Percentiles rank a stretch among this genome's conserved stretches.
These are phyloP conservation scores for Falcunculus frontatus DNA, from an alignment of 2,113 vertebrate species.

Conservation along the genomic window DNA sequence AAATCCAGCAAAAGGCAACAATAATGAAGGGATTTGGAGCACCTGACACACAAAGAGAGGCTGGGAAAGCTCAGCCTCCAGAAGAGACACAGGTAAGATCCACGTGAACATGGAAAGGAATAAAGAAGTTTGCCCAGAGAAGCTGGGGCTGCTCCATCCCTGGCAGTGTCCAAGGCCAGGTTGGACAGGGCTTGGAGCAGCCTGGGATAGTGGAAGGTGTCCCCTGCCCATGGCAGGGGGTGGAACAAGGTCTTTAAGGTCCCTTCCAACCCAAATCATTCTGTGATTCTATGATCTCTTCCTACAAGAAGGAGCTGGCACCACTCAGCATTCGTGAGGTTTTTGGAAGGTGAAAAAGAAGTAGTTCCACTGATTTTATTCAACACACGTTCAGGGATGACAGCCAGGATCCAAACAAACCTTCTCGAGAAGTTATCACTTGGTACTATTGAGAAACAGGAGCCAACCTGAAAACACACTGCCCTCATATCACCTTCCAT, in stretches of 20 bases:
- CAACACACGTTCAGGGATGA: not conserved
- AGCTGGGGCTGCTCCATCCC: not conserved
- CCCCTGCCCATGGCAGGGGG: not conserved
- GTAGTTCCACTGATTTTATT: not conserved
- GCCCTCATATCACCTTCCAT: not conserved
- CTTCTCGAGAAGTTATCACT: not conserved
- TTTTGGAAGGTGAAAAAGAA: not conserved
- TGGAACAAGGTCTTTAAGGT: not conserved
- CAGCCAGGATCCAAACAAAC: not conserved
- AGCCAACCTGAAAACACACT: not conserved
- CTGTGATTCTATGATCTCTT: accelerated
- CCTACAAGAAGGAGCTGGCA: not conserved
- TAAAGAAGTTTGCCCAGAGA: not conserved
- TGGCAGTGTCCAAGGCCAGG: accelerated
- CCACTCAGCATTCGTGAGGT: not conserved
- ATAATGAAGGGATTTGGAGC: not conserved
- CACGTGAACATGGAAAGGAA: not conserved
- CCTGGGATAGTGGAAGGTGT: not conserved
- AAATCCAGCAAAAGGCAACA: not conserved
- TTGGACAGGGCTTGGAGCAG: accelerated
- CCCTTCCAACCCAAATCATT: not conserved
- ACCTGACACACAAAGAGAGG: not conserved
- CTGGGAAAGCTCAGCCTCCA: not conserved
- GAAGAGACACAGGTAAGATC: no score
- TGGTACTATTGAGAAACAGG: accelerated